These are phyloP conservation scores for Semaprochilodus insignis DNA, from an alignment of 2,797 vertebrate genomes.

Conservation along the genomic window DNA sequence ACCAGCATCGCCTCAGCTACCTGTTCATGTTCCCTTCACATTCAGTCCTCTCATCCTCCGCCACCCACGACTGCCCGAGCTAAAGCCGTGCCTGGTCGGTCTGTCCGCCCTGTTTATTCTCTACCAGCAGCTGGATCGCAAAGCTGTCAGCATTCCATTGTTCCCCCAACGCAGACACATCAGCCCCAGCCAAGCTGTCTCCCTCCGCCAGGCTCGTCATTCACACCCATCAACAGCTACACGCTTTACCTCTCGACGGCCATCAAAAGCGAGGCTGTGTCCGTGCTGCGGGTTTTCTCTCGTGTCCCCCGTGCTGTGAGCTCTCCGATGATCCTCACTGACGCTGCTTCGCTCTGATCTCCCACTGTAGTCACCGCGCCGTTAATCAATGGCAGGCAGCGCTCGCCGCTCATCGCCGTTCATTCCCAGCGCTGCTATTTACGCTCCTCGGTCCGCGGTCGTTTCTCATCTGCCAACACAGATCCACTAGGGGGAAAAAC, in stretches of 20 bases:
- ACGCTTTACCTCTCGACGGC: conserved; percentile 61
- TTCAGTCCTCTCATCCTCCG: background rate
- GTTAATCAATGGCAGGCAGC: conserved; percentile 68
- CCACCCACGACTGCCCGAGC: background rate
- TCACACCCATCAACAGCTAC: background rate
- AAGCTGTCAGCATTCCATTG: conserved; percentile 55
- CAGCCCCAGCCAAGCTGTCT: conserved; percentile 16
- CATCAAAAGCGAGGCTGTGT: conserved; percentile 24
- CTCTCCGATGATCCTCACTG: conserved; percentile 45
- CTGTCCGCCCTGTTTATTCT: background rate
- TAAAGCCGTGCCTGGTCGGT: background rate
- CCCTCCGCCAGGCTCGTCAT: background rate
- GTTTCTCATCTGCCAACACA: background rate
- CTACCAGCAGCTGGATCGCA: conserved; percentile 48
- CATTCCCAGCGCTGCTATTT: background rate
- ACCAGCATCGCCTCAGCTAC: background rate
- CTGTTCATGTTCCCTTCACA: background rate
- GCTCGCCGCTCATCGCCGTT: background rate
- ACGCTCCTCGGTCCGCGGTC: background rate
- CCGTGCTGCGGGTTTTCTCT: conserved; percentile 46
- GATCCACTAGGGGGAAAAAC: background rate
- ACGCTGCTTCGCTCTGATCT: conserved; percentile 58
- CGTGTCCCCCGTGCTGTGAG: conserved; percentile 54
- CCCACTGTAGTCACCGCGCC: conserved; percentile 65
- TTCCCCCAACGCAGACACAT: conserved; percentile 31